A percentile compares a stretch with the other conserved stretches of the same genome.
phyloP scores from a whole-genome alignment of 92 coral and sea anemone species.

The Hydrozoanthus gracilis region DNA sequence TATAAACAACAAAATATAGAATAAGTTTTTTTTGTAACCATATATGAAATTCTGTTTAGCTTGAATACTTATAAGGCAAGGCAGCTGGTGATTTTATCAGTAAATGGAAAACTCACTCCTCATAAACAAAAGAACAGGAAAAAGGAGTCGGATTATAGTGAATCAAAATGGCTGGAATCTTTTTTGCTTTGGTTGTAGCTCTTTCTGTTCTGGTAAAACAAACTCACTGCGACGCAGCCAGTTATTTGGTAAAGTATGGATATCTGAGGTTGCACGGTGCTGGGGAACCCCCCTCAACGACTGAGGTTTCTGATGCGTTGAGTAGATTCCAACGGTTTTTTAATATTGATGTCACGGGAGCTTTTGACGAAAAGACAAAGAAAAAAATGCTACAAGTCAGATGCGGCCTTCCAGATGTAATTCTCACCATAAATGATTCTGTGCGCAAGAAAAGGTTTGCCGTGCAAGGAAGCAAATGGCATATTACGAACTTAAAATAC shows the following conservation, averaged over 20 bases:
- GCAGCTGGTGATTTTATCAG: no score
- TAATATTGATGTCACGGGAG: conserved; percentile 57
- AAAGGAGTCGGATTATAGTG: neutral
- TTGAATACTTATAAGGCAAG: no score
- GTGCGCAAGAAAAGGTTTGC: conserved; percentile 54
- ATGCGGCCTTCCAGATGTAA: conserved; percentile 61
- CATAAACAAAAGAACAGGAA: neutral
- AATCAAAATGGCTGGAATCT: neutral
- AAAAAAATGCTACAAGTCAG: conserved; percentile 50
- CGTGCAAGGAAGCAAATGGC: conserved; percentile 63
- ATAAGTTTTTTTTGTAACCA: no score
- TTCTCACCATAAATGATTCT: conserved; percentile 41
- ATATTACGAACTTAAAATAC: conserved; percentile 60
- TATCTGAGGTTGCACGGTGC: neutral
- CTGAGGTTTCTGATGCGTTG: conserved; percentile 55
- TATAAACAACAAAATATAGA: no score
- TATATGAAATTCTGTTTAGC: no score
- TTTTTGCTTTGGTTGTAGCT: neutral
- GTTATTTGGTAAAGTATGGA: conserved; percentile 12
- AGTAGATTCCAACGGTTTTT: conserved; percentile 59
- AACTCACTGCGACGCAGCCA: neutral
- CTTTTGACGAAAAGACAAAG: conserved; percentile 26
- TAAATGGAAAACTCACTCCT: no score
- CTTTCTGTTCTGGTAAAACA: neutral
- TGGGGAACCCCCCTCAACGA: neutral